Percentiles rank a stretch among this genome's conserved stretches.
Conservation (phyloP, 2,888 invertebrate genomes). For the Eupithecia insigniata region DNA sequence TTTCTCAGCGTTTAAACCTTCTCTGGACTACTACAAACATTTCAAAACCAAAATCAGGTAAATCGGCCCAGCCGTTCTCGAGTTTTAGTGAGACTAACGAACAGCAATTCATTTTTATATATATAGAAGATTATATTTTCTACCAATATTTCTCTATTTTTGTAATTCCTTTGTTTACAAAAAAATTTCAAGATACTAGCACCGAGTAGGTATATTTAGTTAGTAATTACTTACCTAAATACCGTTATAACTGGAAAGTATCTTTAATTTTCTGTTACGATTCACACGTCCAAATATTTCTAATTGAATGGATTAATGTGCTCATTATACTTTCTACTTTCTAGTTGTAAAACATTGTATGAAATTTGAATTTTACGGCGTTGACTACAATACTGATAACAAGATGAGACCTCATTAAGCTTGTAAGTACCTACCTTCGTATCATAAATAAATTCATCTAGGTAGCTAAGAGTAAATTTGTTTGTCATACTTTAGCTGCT, state of each 20-base stretch:
- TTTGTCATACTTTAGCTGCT: neutral
- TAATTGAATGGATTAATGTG: constrained; percentile 67
- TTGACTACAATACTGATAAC: constrained; percentile 24
- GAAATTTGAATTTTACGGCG: constrained; percentile 38
- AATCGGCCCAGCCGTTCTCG: no score
- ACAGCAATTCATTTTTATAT: no score
- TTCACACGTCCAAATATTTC: constrained; percentile 62
- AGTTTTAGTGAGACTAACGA: no score
- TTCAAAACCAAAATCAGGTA: no score
- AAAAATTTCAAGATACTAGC: no score
- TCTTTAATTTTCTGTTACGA: constrained; percentile 46
- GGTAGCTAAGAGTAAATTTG: neutral
- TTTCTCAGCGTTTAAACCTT: no score
- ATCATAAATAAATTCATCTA: neutral
- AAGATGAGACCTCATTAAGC: constrained; percentile 40
- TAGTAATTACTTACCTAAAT: constrained; percentile 50
- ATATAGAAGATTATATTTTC: no score
- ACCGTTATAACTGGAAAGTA: constrained; percentile 33
- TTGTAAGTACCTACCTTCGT: constrained; percentile 17
- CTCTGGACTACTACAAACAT: no score
- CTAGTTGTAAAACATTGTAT: constrained; percentile 65
- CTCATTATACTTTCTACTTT: constrained; percentile 62
- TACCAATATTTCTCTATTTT: no score
- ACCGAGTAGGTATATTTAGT: no score
- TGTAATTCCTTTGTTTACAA: no score